Percentiles rank a stretch among this genome's conserved stretches.
phyloP scores from a whole-genome alignment of 2,797 vertebrate genomes.

The Rhinogobio ventralis region DNA sequence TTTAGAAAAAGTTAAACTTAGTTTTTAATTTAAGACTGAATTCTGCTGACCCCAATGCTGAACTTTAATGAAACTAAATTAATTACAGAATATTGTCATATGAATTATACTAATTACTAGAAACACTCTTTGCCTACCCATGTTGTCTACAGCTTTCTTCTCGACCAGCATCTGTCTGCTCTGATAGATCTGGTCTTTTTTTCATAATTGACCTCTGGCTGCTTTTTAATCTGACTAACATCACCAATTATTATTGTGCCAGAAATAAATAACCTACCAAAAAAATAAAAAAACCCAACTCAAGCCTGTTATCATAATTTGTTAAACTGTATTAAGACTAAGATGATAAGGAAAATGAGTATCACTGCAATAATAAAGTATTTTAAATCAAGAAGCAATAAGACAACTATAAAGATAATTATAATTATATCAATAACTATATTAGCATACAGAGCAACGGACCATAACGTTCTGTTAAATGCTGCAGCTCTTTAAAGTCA shows the following conservation, averaged over 20 bases:
- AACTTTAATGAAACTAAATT: neutral
- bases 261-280: slow-evolving; percentile 52
- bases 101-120: slow-evolving; percentile 20
- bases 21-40: neutral
- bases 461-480: neutral
- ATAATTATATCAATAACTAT: neutral
- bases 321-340: slow-evolving; percentile 61
- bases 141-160: neutral
- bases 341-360: neutral
- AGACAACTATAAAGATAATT: neutral
- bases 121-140: neutral
- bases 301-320: slow-evolving; percentile 56
- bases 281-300: slow-evolving; percentile 20
- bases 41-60: neutral
- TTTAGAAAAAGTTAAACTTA: neutral
- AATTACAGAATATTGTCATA: neutral
- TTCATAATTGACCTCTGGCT: slow-evolving; percentile 55
- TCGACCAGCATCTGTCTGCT: neutral
- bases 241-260: slow-evolving; percentile 56
- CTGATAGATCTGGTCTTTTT: slow-evolving; percentile 43
- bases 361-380: neutral
- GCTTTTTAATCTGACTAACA: slow-evolving; percentile 63
- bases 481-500: neutral
- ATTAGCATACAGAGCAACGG: neutral
- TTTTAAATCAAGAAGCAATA: neutral